These are phyloP conservation scores for Datnioides undecimradiatus DNA, from an alignment of 2,113 vertebrate species.

Conservation along the genomic window DNA sequence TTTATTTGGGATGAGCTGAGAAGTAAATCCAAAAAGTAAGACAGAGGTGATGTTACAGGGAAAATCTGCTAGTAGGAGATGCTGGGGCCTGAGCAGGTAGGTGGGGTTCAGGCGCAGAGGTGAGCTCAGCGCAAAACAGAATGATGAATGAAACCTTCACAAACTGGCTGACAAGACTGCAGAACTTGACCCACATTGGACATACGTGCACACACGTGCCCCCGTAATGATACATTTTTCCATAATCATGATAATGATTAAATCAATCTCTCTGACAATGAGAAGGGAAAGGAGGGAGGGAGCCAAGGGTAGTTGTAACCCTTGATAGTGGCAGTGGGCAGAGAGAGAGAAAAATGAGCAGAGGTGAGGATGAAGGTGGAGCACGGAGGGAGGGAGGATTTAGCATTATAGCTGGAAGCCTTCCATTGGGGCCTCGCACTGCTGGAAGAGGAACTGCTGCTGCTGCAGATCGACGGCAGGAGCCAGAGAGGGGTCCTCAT, in stretches of 20 bases:
- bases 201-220: constrained; percentile 69
- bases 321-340: constrained; percentile 81
- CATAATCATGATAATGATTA: constrained; percentile 72
- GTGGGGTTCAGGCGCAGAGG: constrained; percentile 29
- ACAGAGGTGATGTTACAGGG: constrained; percentile 1
- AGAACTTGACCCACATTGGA: constrained; percentile 75
- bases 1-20: constrained; percentile 33
- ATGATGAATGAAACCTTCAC: constrained; percentile 69
- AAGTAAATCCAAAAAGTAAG: constrained; percentile 35
- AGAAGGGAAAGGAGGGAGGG: constrained; percentile 11
- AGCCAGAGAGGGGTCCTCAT: constrained; percentile 94
- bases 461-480: constrained; percentile 97
- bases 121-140: constrained; percentile 60
- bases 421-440: constrained; percentile 98
- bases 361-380: constrained; percentile 65
- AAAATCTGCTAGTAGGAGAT: constrained; percentile 35
- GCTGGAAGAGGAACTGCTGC: constrained; percentile 99
- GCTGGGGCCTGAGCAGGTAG: constrained; percentile 24
- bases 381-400: constrained; percentile 39
- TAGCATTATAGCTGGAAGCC: constrained; percentile 96
- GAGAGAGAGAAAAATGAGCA: constrained; percentile 66
- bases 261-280: constrained; percentile 65
- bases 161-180: constrained; percentile 76
- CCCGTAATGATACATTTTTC: constrained; percentile 66
- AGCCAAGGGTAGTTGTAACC: constrained; percentile 39